Conservation (phyloP, 1,140 invertebrate genomes). For the Tyrophagus putrescentiae region DNA sequence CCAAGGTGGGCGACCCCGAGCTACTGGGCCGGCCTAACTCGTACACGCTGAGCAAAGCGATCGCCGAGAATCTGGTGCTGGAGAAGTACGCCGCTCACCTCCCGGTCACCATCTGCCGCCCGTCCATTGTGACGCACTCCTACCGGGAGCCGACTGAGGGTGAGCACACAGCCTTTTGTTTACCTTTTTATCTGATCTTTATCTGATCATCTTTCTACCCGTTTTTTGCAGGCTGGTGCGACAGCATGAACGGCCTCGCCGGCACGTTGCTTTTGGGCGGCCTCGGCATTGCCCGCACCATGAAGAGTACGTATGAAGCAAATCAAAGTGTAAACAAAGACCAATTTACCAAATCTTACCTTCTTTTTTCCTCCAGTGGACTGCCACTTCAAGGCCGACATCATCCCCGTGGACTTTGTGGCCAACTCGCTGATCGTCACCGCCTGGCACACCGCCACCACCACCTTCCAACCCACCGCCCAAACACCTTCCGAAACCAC, state of each 20-base stretch:
- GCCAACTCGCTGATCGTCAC: constrained; percentile 66
- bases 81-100: constrained; percentile 72
- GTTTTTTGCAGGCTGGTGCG: constrained; percentile 70
- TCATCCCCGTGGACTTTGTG: constrained; percentile 83
- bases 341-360: not conserved
- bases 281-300: constrained; percentile 64
- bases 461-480: constrained; percentile 40
- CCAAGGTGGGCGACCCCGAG: not conserved
- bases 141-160: constrained; percentile 76
- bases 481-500: no score
- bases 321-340: no score
- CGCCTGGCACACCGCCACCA: constrained; percentile 48
- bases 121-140: constrained; percentile 78
- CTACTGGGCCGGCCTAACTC: constrained; percentile 62
- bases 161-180: no score
- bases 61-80: constrained; percentile 61
- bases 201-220: not conserved
- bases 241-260: constrained; percentile 88
- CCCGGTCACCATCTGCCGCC: constrained; percentile 64
- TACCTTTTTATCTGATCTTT: no score
- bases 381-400: constrained; percentile 60
- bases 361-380: constrained; percentile 30
- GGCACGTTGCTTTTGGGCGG: constrained; percentile 82
- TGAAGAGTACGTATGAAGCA: constrained; percentile 43
- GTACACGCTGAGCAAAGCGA: constrained; percentile 66